Conservation (phyloP, 1,140 invertebrate species). For the Anagrus nilaparvatae region DNA sequence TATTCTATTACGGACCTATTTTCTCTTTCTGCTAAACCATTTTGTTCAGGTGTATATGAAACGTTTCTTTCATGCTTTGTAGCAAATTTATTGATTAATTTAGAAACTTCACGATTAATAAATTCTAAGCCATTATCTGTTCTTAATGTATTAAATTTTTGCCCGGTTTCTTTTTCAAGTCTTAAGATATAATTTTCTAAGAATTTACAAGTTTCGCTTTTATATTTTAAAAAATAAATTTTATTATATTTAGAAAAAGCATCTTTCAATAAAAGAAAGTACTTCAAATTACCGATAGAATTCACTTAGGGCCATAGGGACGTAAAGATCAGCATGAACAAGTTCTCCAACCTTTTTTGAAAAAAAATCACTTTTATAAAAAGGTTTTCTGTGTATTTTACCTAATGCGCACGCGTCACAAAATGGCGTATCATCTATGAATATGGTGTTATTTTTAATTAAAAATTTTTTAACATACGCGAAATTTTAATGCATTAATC, state of each 20-base stretch:
- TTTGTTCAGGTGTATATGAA: slow-evolving; percentile 26
- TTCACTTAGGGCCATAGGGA: slow-evolving; percentile 33
- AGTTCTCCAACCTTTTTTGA: slow-evolving; percentile 26
- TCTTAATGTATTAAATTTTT: slow-evolving; percentile 18
- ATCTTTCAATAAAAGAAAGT: slow-evolving; percentile 36
- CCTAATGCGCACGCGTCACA: slow-evolving; percentile 34
- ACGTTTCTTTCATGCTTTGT: slow-evolving; percentile 15
- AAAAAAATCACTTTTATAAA: slow-evolving; percentile 18
- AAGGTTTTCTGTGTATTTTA: slow-evolving; percentile 29
- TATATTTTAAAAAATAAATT: slow-evolving; percentile 30
- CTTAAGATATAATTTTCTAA: slow-evolving; percentile 19
- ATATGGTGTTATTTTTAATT: slow-evolving; percentile 22
- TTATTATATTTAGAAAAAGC: slow-evolving; percentile 31
- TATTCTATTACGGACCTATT: slow-evolving; percentile 28
- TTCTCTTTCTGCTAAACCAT: slow-evolving; percentile 26
- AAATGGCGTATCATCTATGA: slow-evolving; percentile 13
- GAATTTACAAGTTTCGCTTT: slow-evolving; percentile 22
- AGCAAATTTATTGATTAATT: slow-evolving; percentile 3
- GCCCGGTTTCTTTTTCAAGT: slow-evolving; percentile 19
- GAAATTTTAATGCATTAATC: slow-evolving; percentile 35
- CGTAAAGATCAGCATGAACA: slow-evolving; percentile 38
- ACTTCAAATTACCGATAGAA: slow-evolving; percentile 28
- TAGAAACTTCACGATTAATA: slow-evolving; percentile 12
- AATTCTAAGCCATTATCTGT: slow-evolving; percentile 27
- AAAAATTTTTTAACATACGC: slow-evolving; percentile 26